Evolutionary conservation across 2,888 invertebrate genomes (phyloP).

Genomic region (Pollenia labialis): DNA sequence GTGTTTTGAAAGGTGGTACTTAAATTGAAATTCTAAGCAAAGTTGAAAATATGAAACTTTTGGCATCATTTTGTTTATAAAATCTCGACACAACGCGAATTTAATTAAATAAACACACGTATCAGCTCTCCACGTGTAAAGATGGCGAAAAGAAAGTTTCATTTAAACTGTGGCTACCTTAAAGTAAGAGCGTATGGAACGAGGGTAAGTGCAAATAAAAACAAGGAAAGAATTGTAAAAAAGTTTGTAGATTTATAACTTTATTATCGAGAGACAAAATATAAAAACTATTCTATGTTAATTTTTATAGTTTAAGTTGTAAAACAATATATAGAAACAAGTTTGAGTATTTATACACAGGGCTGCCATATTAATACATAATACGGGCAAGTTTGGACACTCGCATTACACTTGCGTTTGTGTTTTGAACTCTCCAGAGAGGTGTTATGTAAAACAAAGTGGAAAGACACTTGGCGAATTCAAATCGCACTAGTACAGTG

Average conservation of each 20-base stretch:
- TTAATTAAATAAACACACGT: constrained; percentile 29
- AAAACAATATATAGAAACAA: too few relatives aligned
- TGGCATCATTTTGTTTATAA: constrained; percentile 19
- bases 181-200: neutral
- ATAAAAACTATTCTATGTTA: too few relatives aligned
- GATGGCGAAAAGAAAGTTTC: too few relatives aligned
- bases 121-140: neutral
- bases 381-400: neutral
- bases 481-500: too few relatives aligned
- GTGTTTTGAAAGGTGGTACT: constrained; percentile 2
- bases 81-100: constrained; percentile 41
- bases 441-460: too few relatives aligned
- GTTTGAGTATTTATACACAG: too few relatives aligned
- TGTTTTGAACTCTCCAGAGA: too few relatives aligned
- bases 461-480: too few relatives aligned
- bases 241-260: neutral
- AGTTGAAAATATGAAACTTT: constrained; percentile 30
- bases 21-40: constrained; percentile 54
- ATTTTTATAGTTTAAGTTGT: too few relatives aligned
- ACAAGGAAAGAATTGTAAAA: constrained; percentile 13
- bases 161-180: neutral
- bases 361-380: too few relatives aligned
- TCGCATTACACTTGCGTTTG: too few relatives aligned
- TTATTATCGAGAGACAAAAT: neutral
- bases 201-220: neutral